Evolutionary conservation across 92 coral and sea anemone genomes (phyloP).

Genomic region (Parazoanthus darwini): DNA sequence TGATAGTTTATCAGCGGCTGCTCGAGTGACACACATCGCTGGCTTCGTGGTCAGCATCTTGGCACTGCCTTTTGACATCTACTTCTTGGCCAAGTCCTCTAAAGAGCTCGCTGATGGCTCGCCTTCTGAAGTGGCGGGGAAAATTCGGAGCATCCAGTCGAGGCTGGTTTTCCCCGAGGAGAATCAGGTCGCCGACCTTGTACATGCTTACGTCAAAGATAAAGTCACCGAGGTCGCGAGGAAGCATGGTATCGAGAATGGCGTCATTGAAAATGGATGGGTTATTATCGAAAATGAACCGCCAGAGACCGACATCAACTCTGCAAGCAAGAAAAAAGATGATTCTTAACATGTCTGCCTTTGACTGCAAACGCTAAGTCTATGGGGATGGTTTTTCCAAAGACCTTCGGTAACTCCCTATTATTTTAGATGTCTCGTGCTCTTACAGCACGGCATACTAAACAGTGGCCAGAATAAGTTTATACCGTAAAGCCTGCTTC

Average conservation of each 20-base stretch:
- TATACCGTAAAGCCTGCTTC: too few relatives aligned
- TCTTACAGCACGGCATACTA: too few relatives aligned
- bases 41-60: constrained; percentile 63
- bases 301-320: background rate
- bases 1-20: constrained; percentile 58
- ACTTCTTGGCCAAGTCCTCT: constrained; percentile 63
- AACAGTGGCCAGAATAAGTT: too few relatives aligned
- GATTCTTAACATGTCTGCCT: background rate
- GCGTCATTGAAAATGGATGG: background rate
- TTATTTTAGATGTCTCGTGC: too few relatives aligned
- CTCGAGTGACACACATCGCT: constrained; percentile 62
- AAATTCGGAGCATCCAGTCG: constrained; percentile 49
- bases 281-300: background rate
- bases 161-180: constrained; percentile 64
- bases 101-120: constrained; percentile 48
- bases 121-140: constrained; percentile 61
- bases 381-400: too few relatives aligned
- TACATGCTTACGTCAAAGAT: constrained; percentile 54
- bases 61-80: constrained; percentile 63
- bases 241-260: constrained; percentile 6
- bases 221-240: constrained; percentile 34
- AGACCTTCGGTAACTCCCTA: too few relatives aligned
- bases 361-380: too few relatives aligned
- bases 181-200: constrained; percentile 39
- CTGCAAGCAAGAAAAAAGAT: background rate